Conservation (phyloP, 2,888 invertebrate genomes). For the Volucella bombylans region DNA sequence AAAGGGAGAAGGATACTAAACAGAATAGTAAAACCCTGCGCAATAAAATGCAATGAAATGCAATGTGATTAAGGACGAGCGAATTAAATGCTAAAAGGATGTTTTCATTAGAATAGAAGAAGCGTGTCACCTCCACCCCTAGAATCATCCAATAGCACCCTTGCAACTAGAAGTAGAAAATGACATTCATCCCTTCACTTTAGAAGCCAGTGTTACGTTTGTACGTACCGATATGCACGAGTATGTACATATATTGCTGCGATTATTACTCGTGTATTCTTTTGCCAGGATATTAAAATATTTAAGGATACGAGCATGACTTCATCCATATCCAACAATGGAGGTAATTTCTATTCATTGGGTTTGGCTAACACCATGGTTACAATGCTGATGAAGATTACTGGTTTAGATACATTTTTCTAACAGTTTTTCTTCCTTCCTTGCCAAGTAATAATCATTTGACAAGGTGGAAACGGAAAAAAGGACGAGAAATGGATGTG, state of each 20-base stretch:
- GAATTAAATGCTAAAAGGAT: conserved; percentile 64
- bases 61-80: conserved; percentile 41
- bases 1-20: conserved; percentile 3
- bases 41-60: conserved; percentile 40
- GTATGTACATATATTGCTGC: conserved; percentile 33
- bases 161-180: neutral
- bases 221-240: no score
- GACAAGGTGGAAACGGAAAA: conserved; percentile 14
- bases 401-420: conserved; percentile 18
- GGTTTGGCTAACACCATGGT: conserved; percentile 4
- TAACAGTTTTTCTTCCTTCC: neutral
- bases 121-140: conserved; percentile 49
- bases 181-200: conserved; percentile 16
- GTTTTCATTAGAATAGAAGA: conserved; percentile 59
- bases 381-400: conserved; percentile 12
- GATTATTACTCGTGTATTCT: conserved; percentile 21
- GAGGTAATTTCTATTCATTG: conserved; percentile 63
- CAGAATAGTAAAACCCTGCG: neutral
- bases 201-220: neutral
- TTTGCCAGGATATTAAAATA: conserved; percentile 61
- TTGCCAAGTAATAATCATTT: conserved; percentile 23
- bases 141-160: conserved; percentile 6
- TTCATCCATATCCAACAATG: conserved; percentile 17
- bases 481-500: conserved; percentile 28
- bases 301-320: conserved; percentile 34